Conservation (phyloP, 2,113 vertebrate genomes). For the Pachypanchax playfairii region DNA sequence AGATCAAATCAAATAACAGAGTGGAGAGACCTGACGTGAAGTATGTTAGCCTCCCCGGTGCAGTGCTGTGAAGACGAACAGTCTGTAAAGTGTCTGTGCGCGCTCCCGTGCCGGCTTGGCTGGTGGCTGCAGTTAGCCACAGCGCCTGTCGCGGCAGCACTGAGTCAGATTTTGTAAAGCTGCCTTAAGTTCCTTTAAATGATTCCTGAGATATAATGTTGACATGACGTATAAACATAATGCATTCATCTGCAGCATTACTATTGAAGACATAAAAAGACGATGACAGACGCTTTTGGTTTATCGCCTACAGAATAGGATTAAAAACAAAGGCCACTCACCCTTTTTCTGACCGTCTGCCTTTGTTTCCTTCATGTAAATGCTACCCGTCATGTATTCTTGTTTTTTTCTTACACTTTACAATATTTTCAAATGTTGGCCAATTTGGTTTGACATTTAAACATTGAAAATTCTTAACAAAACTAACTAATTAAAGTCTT, state of each 20-base stretch:
- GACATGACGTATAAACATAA: not conserved
- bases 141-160: too few species aligned
- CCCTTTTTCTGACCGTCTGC: slow-evolving; percentile 65
- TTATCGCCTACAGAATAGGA: slow-evolving; percentile 38
- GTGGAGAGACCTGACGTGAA: too few species aligned
- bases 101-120: too few species aligned
- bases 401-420: not conserved
- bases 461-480: not conserved
- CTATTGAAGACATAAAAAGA: not conserved
- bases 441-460: not conserved
- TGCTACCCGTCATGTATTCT: not conserved
- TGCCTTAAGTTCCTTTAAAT: not conserved
- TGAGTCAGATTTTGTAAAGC: too few species aligned
- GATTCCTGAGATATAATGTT: not conserved
- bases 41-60: too few species aligned
- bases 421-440: slow-evolving; percentile 2
- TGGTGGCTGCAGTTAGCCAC: too few species aligned
- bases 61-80: too few species aligned
- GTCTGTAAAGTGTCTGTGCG: too few species aligned
- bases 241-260: not conserved
- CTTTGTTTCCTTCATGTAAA: slow-evolving; percentile 27
- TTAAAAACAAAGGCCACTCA: slow-evolving; percentile 59
- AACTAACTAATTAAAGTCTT: not conserved
- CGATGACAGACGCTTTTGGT: slow-evolving; percentile 48
- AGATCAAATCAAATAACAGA: too few species aligned